Evolutionary conservation across 2,888 invertebrate genomes (phyloP).

Genomic region (Caenorhabditis uteleia): DNA sequence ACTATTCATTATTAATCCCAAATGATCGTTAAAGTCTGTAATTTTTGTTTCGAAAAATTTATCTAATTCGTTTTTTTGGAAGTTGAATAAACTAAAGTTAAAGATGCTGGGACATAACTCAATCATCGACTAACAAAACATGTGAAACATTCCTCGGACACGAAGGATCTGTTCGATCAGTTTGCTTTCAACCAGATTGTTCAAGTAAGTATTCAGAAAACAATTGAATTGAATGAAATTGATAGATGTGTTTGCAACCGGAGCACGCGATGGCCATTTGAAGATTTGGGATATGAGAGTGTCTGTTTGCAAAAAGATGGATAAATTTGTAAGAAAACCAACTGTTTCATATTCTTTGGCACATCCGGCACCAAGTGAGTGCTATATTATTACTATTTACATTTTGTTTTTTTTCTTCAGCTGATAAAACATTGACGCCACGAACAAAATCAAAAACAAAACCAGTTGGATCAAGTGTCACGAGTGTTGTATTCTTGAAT

Average conservation of each 20-base stretch:
- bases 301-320: constrained; percentile 8
- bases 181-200: constrained; percentile 23
- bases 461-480: constrained; percentile 14
- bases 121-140: neutral
- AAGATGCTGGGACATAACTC: constrained; percentile 33
- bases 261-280: constrained; percentile 28
- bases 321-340: constrained; percentile 9
- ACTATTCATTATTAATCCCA: neutral
- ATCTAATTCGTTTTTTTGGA: too few species aligned
- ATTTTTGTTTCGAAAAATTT: neutral
- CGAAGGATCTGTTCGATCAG: constrained; percentile 34
- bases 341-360: constrained; percentile 20
- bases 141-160: constrained; percentile 35
- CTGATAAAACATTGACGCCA: constrained; percentile 16
- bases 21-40: neutral
- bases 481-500: constrained; percentile 29
- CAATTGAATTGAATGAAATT: neutral
- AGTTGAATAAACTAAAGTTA: neutral
- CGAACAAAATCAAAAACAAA: constrained; percentile 13
- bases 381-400: neutral
- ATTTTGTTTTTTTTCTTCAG: neutral
- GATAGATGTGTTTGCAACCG: constrained; percentile 38
- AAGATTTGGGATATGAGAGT: constrained; percentile 39
- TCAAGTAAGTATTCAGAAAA: constrained; percentile 18
- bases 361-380: constrained; percentile 16